Conservation (phyloP, 2,888 invertebrate genomes). For the Lacanobia oleracea region DNA sequence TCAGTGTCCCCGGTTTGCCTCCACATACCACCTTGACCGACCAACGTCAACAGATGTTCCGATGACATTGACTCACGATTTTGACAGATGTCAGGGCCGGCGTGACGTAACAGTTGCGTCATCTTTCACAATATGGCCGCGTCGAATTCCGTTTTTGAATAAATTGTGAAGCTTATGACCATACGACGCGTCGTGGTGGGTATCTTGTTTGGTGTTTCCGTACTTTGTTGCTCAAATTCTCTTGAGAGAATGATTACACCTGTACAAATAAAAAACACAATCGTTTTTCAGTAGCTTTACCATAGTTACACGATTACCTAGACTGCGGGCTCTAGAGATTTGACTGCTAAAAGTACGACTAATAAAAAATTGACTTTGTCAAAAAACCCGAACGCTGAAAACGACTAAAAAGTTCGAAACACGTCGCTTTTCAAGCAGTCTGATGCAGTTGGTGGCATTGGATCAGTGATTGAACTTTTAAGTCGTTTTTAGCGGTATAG, state of each 20-base stretch:
- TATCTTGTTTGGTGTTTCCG: constrained; percentile 1
- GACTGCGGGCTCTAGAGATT: too few species aligned
- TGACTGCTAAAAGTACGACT: too few species aligned
- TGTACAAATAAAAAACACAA: background rate
- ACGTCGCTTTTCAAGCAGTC: too few species aligned
- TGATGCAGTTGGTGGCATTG: too few species aligned
- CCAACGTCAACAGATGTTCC: constrained; percentile 46
- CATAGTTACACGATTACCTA: too few species aligned
- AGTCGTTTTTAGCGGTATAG: too few species aligned
- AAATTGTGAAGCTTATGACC: constrained; percentile 11
- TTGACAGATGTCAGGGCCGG: constrained; percentile 55
- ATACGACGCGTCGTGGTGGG: background rate
- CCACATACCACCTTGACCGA: constrained; percentile 49
- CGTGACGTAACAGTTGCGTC: constrained; percentile 55
- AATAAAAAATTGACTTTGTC: too few species aligned
- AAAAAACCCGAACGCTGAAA: too few species aligned
- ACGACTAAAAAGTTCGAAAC: too few species aligned
- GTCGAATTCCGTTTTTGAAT: constrained; percentile 47
- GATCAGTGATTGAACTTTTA: too few species aligned
- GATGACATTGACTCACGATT: constrained; percentile 49
- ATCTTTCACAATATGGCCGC: constrained; percentile 34
- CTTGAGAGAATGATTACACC: background rate
- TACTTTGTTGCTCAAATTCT: background rate
- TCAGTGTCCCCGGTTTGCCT: constrained; percentile 15
- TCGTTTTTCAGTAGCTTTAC: too few species aligned